Conservation (phyloP, 2,797 vertebrate species). For the Sparus aurata region DNA sequence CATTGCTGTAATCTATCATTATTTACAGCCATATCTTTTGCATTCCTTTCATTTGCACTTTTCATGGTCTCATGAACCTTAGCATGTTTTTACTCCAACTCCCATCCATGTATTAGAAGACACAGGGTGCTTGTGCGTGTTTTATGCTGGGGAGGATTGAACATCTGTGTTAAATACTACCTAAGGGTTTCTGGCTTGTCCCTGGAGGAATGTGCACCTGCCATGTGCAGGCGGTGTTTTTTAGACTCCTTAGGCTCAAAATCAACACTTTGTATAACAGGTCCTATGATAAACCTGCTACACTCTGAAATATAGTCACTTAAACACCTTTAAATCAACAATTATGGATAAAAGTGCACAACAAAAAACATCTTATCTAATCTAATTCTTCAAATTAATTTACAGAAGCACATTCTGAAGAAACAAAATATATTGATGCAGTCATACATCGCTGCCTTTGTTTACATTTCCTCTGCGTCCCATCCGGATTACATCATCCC, state of each 20-base stretch:
- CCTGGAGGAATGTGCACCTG: conserved; percentile 81
- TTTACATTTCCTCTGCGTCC: conserved; percentile 42
- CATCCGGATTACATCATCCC: conserved; percentile 49
- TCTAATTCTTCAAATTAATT: not conserved
- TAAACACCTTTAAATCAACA: conserved; percentile 21
- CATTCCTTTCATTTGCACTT: conserved; percentile 69
- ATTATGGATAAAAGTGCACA: not conserved
- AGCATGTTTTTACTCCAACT: conserved; percentile 71
- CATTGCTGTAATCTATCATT: conserved; percentile 43
- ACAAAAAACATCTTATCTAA: not conserved
- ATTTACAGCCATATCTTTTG: conserved; percentile 60
- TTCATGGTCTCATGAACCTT: conserved; percentile 41
- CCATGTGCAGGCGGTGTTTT: conserved; percentile 43
- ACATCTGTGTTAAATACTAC: conserved; percentile 72
- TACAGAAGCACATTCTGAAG: not conserved
- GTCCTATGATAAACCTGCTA: conserved; percentile 27
- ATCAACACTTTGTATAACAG: conserved; percentile 51
- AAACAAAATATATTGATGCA: not conserved
- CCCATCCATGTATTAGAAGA: conserved; percentile 66
- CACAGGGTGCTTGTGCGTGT: conserved; percentile 59
- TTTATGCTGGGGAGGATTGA: conserved; percentile 70
- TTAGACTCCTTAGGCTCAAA: conserved; percentile 43
- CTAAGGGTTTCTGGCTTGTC: conserved; percentile 68
- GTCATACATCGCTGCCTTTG: conserved; percentile 12
- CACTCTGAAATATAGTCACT: conserved; percentile 9